Evolutionary conservation across 1,140 invertebrate genomes (phyloP), one percentile per base, ranked within the genome.

Genomic region (Micrasema longulum): DNA sequence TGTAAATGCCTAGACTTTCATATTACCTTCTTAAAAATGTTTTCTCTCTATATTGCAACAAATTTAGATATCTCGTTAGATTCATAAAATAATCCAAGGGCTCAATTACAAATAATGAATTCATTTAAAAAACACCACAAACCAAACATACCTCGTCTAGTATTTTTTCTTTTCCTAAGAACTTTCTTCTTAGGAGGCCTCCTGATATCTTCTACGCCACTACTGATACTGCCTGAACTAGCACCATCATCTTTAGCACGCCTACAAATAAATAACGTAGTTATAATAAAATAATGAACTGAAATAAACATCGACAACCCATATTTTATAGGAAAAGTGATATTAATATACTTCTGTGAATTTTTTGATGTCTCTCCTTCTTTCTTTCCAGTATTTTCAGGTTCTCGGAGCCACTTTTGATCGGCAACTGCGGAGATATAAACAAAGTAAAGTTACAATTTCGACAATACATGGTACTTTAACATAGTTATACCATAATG

Each of bases 151-250:
- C 70, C 74, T 20, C 74, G 36, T 26, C 70, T 64, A 4, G 67
- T 72, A 45, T 84, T 85, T 76, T 84, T 82, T n/a, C 83, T 78
- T 64, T 84, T 84, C 76, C 83, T 82, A 76, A 84, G 83, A 1
- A 85, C 78, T 63, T 84, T 84, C 79, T 85, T 85, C 78, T 84
- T 84, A 16, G 83, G 82, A 48, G 83, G 83, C 5, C 83, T 81
- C 63, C 82, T 73, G 45, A 84, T 67, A 67, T 85, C 84, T 66
- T 85, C 84, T 0, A 82, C 80, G 22, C 84, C 83, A 71, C 84
- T 85, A 73, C 84, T 84, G 7, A 81, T 80, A 52, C 84, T 85
- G 23, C 83, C 83, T 63, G 83, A 84, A 77, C 83, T 85, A 31
- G 81, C 83, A 0, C 82, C 82, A 36, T 82, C 81, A 62, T 72